Conservation (phyloP, 1,140 invertebrate genomes). For the Caenorhabditis briggsae region DNA sequence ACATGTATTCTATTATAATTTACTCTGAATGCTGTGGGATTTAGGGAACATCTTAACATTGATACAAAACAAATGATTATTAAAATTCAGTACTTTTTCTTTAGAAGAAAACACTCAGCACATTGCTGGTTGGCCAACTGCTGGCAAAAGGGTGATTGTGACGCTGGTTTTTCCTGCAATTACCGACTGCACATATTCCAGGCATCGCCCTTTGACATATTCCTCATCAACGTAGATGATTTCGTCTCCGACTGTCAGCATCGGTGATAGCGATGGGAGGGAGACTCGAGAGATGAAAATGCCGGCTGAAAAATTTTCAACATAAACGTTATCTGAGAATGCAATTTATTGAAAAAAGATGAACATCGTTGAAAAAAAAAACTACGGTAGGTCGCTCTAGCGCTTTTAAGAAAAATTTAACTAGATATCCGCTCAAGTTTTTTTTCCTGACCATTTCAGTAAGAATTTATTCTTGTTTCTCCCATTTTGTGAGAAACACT, state of each 20-base stretch:
- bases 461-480: not conserved
- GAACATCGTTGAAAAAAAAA: too few species aligned
- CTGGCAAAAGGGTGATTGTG: constrained; percentile 59
- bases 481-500: not conserved
- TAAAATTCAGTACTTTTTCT: too few species aligned
- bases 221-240: constrained; percentile 65
- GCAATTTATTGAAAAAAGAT: too few species aligned
- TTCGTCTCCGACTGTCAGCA: constrained; percentile 64
- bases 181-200: constrained; percentile 65
- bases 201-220: constrained; percentile 55
- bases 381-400: too few species aligned
- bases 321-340: too few species aligned
- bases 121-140: constrained; percentile 57
- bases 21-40: too few species aligned
- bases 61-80: too few species aligned
- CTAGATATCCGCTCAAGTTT: too few species aligned
- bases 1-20: too few species aligned
- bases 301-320: constrained; percentile 10
- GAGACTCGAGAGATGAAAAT: constrained; percentile 65
- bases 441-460: too few species aligned
- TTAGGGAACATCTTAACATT: too few species aligned
- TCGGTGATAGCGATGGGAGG: constrained; percentile 57
- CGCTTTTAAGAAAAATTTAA: too few species aligned
- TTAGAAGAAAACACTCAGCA: not conserved
- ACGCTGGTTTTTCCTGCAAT: constrained; percentile 63